Percentiles rank a stretch among this genome's conserved stretches.
These are phyloP conservation scores for Crotalus tigris DNA, from an alignment of 2,113 vertebrate genomes.

Conservation along the genomic window DNA sequence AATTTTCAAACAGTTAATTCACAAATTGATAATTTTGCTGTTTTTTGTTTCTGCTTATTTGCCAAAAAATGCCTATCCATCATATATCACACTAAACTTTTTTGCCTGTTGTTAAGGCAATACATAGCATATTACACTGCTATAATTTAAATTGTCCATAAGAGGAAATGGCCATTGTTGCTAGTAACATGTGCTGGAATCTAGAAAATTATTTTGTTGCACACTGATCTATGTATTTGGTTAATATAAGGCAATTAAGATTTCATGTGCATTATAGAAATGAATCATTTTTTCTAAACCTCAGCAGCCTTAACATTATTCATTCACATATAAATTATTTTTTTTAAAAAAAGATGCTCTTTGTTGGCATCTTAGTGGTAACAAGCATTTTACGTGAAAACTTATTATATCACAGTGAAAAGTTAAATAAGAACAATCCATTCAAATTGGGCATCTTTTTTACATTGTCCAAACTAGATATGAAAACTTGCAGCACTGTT, in stretches of 20 bases:
- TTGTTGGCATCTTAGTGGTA: slow-evolving; percentile 19
- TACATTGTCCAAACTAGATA: background rate
- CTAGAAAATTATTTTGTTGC: slow-evolving; percentile 26
- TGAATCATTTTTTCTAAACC: slow-evolving; percentile 14
- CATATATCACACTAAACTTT: background rate
- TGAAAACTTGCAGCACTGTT: background rate
- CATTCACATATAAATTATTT: slow-evolving; percentile 24
- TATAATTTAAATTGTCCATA: slow-evolving; percentile 11
- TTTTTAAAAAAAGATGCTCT: background rate
- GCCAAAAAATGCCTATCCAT: background rate
- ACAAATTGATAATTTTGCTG: background rate
- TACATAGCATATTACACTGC: background rate
- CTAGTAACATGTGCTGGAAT: slow-evolving; percentile 23
- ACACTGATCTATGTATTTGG: slow-evolving; percentile 12
- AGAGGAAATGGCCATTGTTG: slow-evolving; percentile 33
- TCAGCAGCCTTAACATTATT: slow-evolving; percentile 30
- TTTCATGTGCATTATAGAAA: slow-evolving; percentile 36
- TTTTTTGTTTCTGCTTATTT: background rate
- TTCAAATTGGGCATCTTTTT: background rate
- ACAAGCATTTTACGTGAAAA: slow-evolving; percentile 6
- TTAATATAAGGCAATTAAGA: slow-evolving; percentile 40
- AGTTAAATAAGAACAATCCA: background rate
- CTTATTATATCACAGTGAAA: background rate
- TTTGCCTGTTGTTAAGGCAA: accelerated
- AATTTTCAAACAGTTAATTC: background rate